Percentiles rank a stretch among this genome's conserved stretches.
These are phyloP conservation scores for Spea hammondii DNA, from an alignment of 2,797 vertebrate species.

Conservation along the genomic window DNA sequence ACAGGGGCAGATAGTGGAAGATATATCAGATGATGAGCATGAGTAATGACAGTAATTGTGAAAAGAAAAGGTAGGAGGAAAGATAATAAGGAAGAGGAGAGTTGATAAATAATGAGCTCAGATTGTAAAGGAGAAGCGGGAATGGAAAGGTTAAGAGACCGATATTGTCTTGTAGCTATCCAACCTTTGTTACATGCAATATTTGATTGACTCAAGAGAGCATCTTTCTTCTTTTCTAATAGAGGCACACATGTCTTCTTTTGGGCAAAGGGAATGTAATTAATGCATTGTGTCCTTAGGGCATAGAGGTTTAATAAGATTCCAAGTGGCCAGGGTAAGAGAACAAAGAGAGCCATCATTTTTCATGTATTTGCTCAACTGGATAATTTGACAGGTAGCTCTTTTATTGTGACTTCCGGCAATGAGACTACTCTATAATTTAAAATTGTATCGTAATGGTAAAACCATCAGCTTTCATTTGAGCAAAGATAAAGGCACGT, in stretches of 20 bases:
- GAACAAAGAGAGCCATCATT: conserved; percentile 44
- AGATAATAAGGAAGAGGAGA: too few relatives aligned
- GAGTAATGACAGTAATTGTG: too few relatives aligned
- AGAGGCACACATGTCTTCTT: background rate
- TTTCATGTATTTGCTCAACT: conserved; percentile 32
- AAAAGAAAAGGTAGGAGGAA: too few relatives aligned
- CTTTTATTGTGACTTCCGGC: conserved; percentile 45
- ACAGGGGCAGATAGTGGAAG: too few relatives aligned
- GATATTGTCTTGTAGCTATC: too few relatives aligned
- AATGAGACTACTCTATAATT: conserved; percentile 24
- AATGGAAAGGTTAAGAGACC: too few relatives aligned
- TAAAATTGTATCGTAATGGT: conserved; percentile 32
- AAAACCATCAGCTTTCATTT: background rate
- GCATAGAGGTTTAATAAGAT: conserved; percentile 32
- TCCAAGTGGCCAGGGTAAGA: conserved; percentile 37
- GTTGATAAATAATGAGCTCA: too few relatives aligned
- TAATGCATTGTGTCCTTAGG: conserved; percentile 31
- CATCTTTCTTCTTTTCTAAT: background rate
- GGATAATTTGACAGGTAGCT: conserved; percentile 38
- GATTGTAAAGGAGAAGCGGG: too few relatives aligned
- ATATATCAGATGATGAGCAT: too few relatives aligned
- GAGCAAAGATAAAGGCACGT: background rate
- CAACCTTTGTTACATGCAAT: background rate
- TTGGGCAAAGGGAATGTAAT: background rate
- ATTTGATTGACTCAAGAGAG: background rate